phyloP scores from a whole-genome alignment of 2,888 invertebrate genomes.

The Abrostola tripartita region DNA sequence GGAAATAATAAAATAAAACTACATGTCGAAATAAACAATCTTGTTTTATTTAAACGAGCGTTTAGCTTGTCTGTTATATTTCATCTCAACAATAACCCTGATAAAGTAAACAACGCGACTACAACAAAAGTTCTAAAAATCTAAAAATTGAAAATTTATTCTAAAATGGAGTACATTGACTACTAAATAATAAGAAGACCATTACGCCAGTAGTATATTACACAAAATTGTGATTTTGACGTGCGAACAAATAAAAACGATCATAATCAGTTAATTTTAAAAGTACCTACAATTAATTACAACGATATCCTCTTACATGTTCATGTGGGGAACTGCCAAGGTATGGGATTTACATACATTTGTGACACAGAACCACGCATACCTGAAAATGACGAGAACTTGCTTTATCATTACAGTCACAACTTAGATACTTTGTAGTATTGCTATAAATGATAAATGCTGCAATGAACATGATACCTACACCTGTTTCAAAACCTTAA shows the following conservation, averaged over 20 bases:
- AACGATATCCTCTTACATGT: slow-evolving; percentile 26
- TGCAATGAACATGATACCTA: too few species aligned
- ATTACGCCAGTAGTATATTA: slow-evolving; percentile 32
- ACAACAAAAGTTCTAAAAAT: slow-evolving; percentile 63
- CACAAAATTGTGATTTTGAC: slow-evolving; percentile 51
- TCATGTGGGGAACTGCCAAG: slow-evolving; percentile 88
- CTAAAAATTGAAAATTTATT: slow-evolving; percentile 72
- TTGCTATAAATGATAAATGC: too few species aligned
- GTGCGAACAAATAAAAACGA: slow-evolving; percentile 17
- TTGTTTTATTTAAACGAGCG: slow-evolving; percentile 69
- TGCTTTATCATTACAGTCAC: too few species aligned
- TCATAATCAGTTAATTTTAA: slow-evolving; percentile 35
- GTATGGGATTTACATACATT: slow-evolving; percentile 90
- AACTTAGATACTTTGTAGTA: too few species aligned
- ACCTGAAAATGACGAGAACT: slow-evolving; percentile 73
- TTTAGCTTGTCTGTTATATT: slow-evolving; percentile 42
- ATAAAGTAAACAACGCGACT: slow-evolving; percentile 58
- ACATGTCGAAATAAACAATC: slow-evolving; percentile 51
- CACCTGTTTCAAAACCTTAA: too few species aligned
- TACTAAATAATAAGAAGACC: slow-evolving; percentile 50
- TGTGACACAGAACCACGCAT: slow-evolving; percentile 90
- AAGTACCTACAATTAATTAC: slow-evolving; percentile 47
- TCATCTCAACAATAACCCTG: slow-evolving; percentile 50
- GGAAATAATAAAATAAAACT: slow-evolving; percentile 58
- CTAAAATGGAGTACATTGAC: slow-evolving; percentile 68